Conservation (phyloP, 1,140 invertebrate species). For the Halesus radiatus region DNA sequence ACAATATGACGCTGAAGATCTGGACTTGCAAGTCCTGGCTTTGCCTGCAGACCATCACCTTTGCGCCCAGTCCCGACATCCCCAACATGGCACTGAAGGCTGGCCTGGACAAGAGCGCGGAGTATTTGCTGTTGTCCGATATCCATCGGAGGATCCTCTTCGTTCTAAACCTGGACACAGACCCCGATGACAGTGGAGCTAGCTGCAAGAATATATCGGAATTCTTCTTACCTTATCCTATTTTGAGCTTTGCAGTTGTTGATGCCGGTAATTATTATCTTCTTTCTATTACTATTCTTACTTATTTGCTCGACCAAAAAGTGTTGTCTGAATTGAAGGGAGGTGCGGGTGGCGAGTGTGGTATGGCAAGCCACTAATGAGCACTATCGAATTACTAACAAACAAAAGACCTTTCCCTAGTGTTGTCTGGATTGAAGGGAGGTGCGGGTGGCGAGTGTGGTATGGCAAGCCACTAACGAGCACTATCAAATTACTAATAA, state of each 20-base stretch:
- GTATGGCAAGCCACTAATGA: too few relatives aligned
- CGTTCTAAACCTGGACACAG: slow-evolving; percentile 77
- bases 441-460: too few relatives aligned
- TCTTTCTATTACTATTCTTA: too few relatives aligned
- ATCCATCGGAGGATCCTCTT: slow-evolving; percentile 84
- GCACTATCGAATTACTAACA: too few relatives aligned
- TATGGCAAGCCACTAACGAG: too few relatives aligned
- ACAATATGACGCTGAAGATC: slow-evolving; percentile 92
- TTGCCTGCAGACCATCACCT: slow-evolving; percentile 90
- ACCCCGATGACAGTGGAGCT: slow-evolving; percentile 61
- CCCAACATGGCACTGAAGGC: slow-evolving; percentile 77
- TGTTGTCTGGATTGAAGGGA: too few relatives aligned
- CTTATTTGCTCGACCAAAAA: too few relatives aligned
- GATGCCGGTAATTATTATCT: slow-evolving; percentile 74
- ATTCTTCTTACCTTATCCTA: slow-evolving; percentile 85
- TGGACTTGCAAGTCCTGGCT: slow-evolving; percentile 96
- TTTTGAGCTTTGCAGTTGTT: slow-evolving; percentile 88
- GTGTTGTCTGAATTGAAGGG: too few relatives aligned
- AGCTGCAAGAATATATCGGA: slow-evolving; percentile 80
- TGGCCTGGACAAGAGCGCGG: slow-evolving; percentile 84
- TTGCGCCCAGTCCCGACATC: slow-evolving; percentile 66
- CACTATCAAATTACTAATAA: too few relatives aligned
- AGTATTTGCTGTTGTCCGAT: slow-evolving; percentile 88
- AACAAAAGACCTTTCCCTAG: too few relatives aligned
- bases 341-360: too few relatives aligned